Evolutionary conservation across 92 coral and sea anemone genomes (phyloP), one percentile per base, ranked within the genome.

Genomic region (Bergia sp.): DNA sequence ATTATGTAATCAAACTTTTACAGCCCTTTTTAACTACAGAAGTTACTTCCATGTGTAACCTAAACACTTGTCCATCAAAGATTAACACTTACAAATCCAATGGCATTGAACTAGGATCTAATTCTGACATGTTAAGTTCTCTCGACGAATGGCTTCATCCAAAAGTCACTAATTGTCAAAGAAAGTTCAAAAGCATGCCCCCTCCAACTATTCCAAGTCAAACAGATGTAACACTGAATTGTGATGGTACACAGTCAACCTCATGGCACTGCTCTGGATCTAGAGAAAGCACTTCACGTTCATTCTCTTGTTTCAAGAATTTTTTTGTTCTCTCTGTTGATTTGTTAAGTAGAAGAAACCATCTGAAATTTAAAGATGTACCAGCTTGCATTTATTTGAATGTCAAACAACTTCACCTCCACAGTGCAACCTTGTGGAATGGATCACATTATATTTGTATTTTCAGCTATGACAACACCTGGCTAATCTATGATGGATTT

Each of bases 221-320:
- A 73, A 67, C 74, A 81, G 86, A 91, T 76, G 39, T 75, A 29
- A 79, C 93, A 57, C 53, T 72, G 40, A 83, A 86, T 71, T 80
- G 77, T 86, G 85, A 79, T 80, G 93, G 93, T 47, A 86, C 82
- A 61, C 90, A 86, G 75, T 87, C 72, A 45, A 49, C 71, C 16
- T 74, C 88, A 74, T 86, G 93, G 90, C 93, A 87, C 79, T 91
- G 93, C 78, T 44, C 90, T 53, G 93, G 90, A 55, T 40, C 39
- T 1, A 86, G 93, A 82, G 86, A 87, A 86, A 90, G 57, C 50
- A 42, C 90, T 67, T 73, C 44, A 9, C 88, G 93, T 71, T 40
- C 53, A 82, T 66, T 86, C 50, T 82, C 50, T 50, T 49, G 75
- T 82, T 91, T 82, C 64, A 57, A 82, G 77, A 73, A 73, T 12